Evolutionary conservation across 2,888 invertebrate genomes (phyloP).

Genomic region (Tetrapedia diversipes): DNA sequence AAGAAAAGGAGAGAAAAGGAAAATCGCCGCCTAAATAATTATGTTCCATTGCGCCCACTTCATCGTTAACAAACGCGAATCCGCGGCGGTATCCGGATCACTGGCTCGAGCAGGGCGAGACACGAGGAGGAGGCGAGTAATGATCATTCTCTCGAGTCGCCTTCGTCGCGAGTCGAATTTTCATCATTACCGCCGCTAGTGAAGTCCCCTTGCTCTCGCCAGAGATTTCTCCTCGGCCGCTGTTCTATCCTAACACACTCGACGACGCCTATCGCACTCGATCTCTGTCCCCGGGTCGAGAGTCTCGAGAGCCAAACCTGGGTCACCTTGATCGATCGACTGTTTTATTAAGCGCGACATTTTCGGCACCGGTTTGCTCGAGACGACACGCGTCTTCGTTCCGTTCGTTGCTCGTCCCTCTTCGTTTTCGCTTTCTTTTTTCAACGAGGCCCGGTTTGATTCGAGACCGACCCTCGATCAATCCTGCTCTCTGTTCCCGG

Average conservation of each 20-base stretch:
- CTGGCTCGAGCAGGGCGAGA: not conserved
- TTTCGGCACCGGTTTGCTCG: constrained; percentile 9
- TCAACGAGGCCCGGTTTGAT: not conserved
- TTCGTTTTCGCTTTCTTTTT: not conserved
- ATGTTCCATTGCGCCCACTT: constrained; percentile 29
- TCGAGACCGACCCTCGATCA: not conserved
- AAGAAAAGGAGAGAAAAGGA: not conserved
- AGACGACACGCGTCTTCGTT: not conserved
- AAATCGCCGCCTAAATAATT: constrained; percentile 51
- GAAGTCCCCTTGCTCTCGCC: constrained; percentile 4
- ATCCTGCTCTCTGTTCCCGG: constrained; percentile 3
- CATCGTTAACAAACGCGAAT: constrained; percentile 37
- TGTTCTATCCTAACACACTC: constrained; percentile 20
- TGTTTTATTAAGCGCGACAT: constrained; percentile 46
- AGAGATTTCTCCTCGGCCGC: not conserved
- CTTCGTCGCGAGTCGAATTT: constrained; percentile 34
- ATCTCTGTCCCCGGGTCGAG: constrained; percentile 20
- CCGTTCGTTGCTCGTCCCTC: not conserved
- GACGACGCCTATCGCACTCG: constrained; percentile 17
- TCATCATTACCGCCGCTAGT: constrained; percentile 36
- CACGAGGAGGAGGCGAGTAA: constrained; percentile 29
- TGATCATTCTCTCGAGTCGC: constrained; percentile 35
- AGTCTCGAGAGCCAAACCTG: not conserved
- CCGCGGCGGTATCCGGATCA: constrained; percentile 34
- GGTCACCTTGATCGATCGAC: constrained; percentile 50